Percentiles rank a stretch among this genome's conserved stretches.
Evolutionary conservation across 2,797 vertebrate genomes (phyloP).

Genomic region (Clarias pachynema): DNA sequence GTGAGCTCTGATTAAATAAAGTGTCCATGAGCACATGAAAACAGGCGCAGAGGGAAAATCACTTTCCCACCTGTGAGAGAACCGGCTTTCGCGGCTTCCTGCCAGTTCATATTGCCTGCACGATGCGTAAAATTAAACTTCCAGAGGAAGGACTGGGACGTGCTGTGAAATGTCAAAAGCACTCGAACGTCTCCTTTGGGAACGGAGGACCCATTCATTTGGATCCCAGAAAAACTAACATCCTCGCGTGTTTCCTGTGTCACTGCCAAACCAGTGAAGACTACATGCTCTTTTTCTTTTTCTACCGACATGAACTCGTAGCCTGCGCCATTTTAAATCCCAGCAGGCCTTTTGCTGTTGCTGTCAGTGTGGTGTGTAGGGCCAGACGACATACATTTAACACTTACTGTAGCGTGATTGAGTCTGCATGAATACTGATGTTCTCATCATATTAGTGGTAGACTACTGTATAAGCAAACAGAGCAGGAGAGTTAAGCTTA

Average conservation of each 20-base stretch:
- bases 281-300: conserved; percentile 16
- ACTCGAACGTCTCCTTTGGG: conserved; percentile 28
- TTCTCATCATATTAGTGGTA: not conserved
- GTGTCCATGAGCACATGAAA: conserved; percentile 28
- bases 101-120: conserved; percentile 36
- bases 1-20: conserved; percentile 38
- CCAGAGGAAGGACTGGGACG: conserved; percentile 30
- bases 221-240: not conserved
- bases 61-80: conserved; percentile 32
- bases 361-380: not conserved
- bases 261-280: conserved; percentile 25
- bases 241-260: conserved; percentile 29
- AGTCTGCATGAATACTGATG: conserved; percentile 3
- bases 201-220: conserved; percentile 33
- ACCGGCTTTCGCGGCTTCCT: conserved; percentile 25
- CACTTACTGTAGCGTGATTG: not conserved
- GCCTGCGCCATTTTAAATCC: not conserved
- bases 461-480: not conserved
- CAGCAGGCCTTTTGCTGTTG: conserved; percentile 13
- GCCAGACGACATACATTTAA: not conserved
- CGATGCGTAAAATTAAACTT: conserved; percentile 33
- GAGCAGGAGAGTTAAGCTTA: not conserved
- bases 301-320: not conserved
- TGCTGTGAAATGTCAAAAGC: conserved; percentile 47
- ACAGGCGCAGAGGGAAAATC: conserved; percentile 35